phyloP scores from a whole-genome alignment of 2,797 vertebrate genomes.

The Lutjanus campechanus region DNA sequence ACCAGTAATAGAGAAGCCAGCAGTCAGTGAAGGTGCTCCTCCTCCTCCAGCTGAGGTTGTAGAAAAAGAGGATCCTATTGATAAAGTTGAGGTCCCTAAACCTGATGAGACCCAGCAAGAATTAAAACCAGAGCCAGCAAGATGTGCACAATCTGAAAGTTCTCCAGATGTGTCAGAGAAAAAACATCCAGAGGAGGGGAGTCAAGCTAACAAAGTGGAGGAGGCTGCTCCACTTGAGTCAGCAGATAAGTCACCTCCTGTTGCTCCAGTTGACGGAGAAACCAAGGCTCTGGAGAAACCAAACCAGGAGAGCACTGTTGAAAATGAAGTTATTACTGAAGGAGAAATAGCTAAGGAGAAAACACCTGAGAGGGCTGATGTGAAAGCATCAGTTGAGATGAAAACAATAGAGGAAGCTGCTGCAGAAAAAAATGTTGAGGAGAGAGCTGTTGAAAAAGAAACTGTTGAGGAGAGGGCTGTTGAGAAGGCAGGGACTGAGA shows the following conservation, averaged over 20 bases:
- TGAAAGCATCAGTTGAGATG: constrained; percentile 34
- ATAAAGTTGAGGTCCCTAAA: constrained; percentile 32
- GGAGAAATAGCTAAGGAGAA: constrained; percentile 12
- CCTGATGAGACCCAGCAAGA: constrained; percentile 15
- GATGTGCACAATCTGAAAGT: constrained; percentile 23
- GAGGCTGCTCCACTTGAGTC: not conserved
- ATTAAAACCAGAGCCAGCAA: constrained; percentile 16
- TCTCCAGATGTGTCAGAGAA: constrained; percentile 18
- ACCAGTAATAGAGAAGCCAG: constrained; percentile 22
- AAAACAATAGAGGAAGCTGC: constrained; percentile 24
- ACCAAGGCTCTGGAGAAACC: constrained; percentile 18
- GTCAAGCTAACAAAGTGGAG: constrained; percentile 21
- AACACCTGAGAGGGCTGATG: not conserved
- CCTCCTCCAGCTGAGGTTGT: constrained; percentile 2
- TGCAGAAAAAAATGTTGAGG: constrained; percentile 7
- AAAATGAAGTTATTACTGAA: constrained; percentile 25
- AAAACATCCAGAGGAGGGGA: constrained; percentile 26
- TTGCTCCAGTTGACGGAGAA: constrained; percentile 34
- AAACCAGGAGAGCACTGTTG: constrained; percentile 7
- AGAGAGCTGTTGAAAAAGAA: constrained; percentile 24
- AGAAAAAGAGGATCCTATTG: constrained; percentile 15
- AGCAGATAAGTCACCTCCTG: constrained; percentile 4
- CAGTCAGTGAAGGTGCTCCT: not conserved
- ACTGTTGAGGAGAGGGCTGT: not conserved
- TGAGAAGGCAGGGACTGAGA: constrained; percentile 24